Conservation (phyloP, 2,888 invertebrate species). For the Terebella lapidaria region DNA sequence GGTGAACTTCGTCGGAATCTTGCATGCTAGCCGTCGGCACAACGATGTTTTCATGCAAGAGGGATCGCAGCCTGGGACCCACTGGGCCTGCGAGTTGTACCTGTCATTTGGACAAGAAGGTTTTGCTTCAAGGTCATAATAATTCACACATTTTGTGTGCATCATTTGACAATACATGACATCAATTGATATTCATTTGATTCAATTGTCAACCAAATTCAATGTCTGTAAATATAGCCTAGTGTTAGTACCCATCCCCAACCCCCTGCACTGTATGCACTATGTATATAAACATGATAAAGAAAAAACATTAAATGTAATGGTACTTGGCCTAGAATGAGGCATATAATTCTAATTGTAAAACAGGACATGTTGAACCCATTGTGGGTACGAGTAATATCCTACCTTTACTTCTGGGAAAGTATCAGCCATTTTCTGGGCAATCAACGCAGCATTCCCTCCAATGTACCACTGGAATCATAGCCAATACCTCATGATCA, state of each 20-base stretch:
- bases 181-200: not conserved
- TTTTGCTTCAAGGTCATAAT: not conserved
- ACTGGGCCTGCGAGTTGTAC: conserved; percentile 55
- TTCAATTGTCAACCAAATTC: not conserved
- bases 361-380: too few relatives aligned
- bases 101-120: conserved; percentile 27
- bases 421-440: conserved; percentile 48
- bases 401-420: conserved; percentile 51
- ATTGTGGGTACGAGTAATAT: not conserved
- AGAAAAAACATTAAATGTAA: too few relatives aligned
- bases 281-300: too few relatives aligned
- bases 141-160: too few relatives aligned
- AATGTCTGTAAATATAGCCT: not conserved
- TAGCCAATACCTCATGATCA: not conserved
- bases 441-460: conserved; percentile 57
- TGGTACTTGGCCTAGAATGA: too few relatives aligned
- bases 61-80: conserved; percentile 49
- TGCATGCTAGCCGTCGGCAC: conserved; percentile 41
- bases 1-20: conserved; percentile 54
- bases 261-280: too few relatives aligned
- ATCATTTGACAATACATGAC: too few relatives aligned
- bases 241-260: too few relatives aligned
- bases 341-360: too few relatives aligned
- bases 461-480: conserved; percentile 50
- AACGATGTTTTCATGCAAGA: conserved; percentile 49